phyloP scores from a whole-genome alignment of 2,888 invertebrate genomes.

The Plagodis pulveraria region DNA sequence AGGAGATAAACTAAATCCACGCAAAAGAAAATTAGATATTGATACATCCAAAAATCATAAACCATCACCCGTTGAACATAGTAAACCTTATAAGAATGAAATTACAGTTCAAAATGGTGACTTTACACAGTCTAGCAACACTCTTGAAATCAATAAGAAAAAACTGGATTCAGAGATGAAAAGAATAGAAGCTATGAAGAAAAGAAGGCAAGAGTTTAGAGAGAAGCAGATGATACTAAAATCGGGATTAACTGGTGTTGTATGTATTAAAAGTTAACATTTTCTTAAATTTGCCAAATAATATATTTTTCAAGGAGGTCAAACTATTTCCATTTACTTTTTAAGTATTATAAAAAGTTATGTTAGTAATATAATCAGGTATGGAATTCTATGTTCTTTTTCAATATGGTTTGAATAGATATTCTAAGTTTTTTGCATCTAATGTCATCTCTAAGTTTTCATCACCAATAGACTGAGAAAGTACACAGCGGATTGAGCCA shows the following conservation, averaged over 20 bases:
- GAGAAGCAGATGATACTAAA: conserved; percentile 87
- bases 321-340: too few relatives aligned
- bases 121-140: conserved; percentile 18
- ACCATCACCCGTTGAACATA: not conserved
- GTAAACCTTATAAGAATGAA: conserved; percentile 4
- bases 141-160: conserved; percentile 47
- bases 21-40: conserved; percentile 68
- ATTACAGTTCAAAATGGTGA: conserved; percentile 5
- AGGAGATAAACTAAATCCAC: conserved; percentile 60
- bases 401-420: too few relatives aligned
- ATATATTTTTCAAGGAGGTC: too few relatives aligned
- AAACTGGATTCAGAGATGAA: conserved; percentile 85
- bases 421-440: too few relatives aligned
- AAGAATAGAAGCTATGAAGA: conserved; percentile 87
- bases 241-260: conserved; percentile 86
- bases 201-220: conserved; percentile 87
- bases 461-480: too few relatives aligned
- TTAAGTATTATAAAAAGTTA: too few relatives aligned
- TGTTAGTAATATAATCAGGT: too few relatives aligned
- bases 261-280: conserved; percentile 62
- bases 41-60: conserved; percentile 16
- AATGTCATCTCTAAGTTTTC: too few relatives aligned
- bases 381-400: too few relatives aligned
- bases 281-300: too few relatives aligned
- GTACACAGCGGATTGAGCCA: too few relatives aligned